Evolutionary conservation across 2,888 invertebrate species (phyloP).

Genomic region (Agrochola litura): DNA sequence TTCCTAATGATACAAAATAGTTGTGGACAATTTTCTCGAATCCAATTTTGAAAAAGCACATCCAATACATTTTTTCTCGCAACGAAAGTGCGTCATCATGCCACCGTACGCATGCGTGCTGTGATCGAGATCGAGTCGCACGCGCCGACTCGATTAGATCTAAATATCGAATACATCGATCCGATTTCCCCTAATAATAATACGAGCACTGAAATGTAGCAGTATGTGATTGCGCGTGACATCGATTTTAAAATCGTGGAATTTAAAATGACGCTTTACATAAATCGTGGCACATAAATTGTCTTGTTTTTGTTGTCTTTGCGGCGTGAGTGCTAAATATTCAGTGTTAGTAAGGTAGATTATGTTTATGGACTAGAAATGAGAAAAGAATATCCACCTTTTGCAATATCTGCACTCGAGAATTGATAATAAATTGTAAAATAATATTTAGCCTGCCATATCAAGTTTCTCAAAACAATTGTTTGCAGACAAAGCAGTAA

Average conservation of each 20-base stretch:
- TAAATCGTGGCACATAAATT: slow-evolving; percentile 63
- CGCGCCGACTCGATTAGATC: slow-evolving; percentile 70
- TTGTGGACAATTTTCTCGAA: slow-evolving; percentile 19
- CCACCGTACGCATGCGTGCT: slow-evolving; percentile 62
- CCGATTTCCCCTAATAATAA: slow-evolving; percentile 72
- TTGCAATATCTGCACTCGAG: neutral
- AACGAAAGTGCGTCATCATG: slow-evolving; percentile 70
- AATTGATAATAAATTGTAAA: slow-evolving; percentile 31
- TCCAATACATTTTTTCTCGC: slow-evolving; percentile 46
- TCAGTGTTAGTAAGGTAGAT: slow-evolving; percentile 35
- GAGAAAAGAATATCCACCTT: slow-evolving; percentile 7
- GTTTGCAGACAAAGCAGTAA: slow-evolving; percentile 21
- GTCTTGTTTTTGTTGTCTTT: slow-evolving; percentile 39
- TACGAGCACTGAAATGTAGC: slow-evolving; percentile 49
- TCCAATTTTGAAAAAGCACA: slow-evolving; percentile 53
- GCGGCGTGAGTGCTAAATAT: slow-evolving; percentile 50
- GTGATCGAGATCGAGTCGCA: slow-evolving; percentile 49
- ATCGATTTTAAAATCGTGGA: slow-evolving; percentile 66
- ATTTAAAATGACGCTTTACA: slow-evolving; percentile 59
- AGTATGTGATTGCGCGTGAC: slow-evolving; percentile 61
- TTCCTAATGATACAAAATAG: slow-evolving; percentile 7
- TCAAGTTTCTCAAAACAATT: slow-evolving; percentile 23
- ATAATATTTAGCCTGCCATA: slow-evolving; percentile 9
- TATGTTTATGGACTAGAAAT: slow-evolving; percentile 44
- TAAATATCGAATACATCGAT: slow-evolving; percentile 58